phyloP scores from a whole-genome alignment of 2,797 vertebrate genomes.

The Characodon lateralis region DNA sequence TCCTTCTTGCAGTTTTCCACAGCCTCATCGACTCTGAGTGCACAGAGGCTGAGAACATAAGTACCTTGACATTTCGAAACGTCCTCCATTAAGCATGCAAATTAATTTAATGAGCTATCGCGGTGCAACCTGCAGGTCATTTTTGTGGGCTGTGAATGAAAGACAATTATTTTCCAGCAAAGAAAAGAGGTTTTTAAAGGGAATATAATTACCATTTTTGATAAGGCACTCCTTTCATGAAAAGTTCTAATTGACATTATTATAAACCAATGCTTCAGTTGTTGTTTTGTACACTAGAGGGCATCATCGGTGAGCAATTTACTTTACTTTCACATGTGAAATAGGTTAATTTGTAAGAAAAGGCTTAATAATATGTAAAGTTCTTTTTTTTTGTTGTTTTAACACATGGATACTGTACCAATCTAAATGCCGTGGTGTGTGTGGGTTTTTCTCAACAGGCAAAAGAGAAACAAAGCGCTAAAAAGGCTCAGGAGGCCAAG shows the following conservation, averaged over 20 bases:
- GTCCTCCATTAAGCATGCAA: not conserved
- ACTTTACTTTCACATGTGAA: not conserved
- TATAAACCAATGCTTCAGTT: not conserved
- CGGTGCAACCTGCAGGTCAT: not conserved
- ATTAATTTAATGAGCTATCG: slow-evolving; percentile 1
- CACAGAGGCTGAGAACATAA: not conserved
- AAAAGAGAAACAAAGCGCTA: slow-evolving; percentile 96
- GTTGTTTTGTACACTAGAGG: slow-evolving; percentile 54
- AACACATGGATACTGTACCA: not conserved
- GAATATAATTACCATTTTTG: not conserved
- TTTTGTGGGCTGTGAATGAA: not conserved
- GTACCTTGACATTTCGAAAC: slow-evolving; percentile 22
- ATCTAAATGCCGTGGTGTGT: not conserved
- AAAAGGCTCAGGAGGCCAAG: slow-evolving; percentile 96
- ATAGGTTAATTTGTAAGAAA: not conserved
- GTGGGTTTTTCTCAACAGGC: slow-evolving; percentile 79
- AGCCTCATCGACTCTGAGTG: not conserved
- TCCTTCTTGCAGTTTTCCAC: not conserved
- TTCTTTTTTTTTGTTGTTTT: not conserved
- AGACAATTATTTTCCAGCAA: slow-evolving; percentile 8
- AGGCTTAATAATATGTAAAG: not conserved
- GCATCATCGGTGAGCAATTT: slow-evolving; percentile 7
- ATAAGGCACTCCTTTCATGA: not conserved
- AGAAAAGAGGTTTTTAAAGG: not conserved
- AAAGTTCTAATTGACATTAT: not conserved